A percentile compares a stretch with the other conserved stretches of the same genome.
These are phyloP conservation scores for Phasia obesa DNA, from an alignment of 2,888 invertebrate species.

Conservation along the genomic window DNA sequence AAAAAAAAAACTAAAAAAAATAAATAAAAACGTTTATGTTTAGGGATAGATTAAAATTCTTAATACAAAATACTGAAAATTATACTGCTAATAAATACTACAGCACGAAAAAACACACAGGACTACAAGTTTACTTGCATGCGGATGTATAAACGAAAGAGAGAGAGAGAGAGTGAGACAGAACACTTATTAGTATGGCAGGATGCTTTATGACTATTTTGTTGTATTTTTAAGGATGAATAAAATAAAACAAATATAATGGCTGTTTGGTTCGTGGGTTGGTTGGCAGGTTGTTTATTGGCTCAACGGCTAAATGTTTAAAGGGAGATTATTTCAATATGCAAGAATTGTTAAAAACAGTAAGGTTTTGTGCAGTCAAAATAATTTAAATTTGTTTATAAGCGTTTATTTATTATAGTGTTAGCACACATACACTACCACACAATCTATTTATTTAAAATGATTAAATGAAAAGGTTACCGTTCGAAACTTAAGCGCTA, in stretches of 20 bases:
- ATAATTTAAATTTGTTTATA: constrained; percentile 51
- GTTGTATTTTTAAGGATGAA: constrained; percentile 58
- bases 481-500: neutral
- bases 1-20: constrained; percentile 1
- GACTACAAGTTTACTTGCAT: neutral
- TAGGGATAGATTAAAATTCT: constrained; percentile 44
- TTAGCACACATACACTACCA: neutral
- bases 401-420: neutral
- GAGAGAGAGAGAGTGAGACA: neutral
- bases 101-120: neutral
- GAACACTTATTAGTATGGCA: constrained; percentile 33
- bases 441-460: constrained; percentile 21
- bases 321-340: constrained; percentile 61
- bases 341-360: constrained; percentile 54
- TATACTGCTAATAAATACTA: constrained; percentile 6
- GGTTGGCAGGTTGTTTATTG: constrained; percentile 13
- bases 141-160: neutral
- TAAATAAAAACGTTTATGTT: constrained; percentile 31
- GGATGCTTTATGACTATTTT: constrained; percentile 53
- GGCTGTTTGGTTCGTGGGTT: constrained; percentile 33
- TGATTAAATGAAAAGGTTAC: constrained; percentile 20
- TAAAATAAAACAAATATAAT: constrained; percentile 46
- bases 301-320: constrained; percentile 35
- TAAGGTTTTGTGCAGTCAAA: constrained; percentile 46
- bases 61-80: constrained; percentile 35